These are phyloP conservation scores for Neofelis nebulosa DNA, from an alignment of 2,113 vertebrate species.

Conservation along the genomic window DNA sequence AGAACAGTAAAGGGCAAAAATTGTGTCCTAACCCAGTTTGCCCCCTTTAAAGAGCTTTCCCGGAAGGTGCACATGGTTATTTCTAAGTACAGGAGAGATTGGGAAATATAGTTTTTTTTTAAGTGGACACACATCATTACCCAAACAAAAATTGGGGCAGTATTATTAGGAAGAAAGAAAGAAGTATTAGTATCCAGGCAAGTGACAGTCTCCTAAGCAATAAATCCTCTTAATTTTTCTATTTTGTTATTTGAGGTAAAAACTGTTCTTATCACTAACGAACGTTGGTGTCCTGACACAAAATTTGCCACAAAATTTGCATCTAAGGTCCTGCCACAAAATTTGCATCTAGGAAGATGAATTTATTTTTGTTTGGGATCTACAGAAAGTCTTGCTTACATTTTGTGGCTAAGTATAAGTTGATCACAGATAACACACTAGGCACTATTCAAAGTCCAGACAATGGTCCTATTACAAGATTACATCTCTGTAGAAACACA, in stretches of 20 bases:
- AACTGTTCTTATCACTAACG: neutral
- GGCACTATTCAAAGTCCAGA: neutral
- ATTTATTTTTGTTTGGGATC: constrained; percentile 4
- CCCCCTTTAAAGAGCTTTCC: neutral
- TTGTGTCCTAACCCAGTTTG: neutral
- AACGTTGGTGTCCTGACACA: neutral
- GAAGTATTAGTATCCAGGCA: neutral
- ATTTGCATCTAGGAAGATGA: neutral
- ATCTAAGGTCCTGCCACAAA: neutral
- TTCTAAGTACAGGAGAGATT: neutral
- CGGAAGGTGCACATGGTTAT: neutral
- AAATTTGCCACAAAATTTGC: neutral
- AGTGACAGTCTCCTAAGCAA: neutral
- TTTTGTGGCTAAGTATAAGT: neutral
- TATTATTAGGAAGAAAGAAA: neutral
- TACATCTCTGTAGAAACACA: neutral
- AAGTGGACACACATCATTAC: neutral
- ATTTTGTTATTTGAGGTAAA: constrained; percentile 15
- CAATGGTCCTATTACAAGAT: neutral
- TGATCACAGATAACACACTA: neutral
- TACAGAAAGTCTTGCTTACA: neutral
- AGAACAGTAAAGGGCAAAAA: neutral
- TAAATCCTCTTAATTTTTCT: neutral
- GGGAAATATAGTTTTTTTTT: neutral
- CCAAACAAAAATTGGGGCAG: neutral